Base-by-base conservation (phyloP, 2,113 vertebrate genomes). In the Ciconia stormi region DNA sequence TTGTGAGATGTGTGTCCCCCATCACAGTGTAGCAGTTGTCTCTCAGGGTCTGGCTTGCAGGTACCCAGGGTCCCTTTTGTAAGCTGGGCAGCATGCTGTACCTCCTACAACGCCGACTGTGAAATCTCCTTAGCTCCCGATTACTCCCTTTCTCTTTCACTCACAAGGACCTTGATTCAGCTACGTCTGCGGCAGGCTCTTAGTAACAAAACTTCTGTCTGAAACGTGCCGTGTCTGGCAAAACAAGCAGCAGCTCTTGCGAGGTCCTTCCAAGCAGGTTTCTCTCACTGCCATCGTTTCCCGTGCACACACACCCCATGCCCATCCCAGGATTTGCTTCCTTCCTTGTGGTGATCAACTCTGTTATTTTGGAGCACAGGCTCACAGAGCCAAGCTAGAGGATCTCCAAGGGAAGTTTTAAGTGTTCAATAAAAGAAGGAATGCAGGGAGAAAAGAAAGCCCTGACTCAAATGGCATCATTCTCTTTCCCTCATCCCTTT, bases 361-460 rank as follows among this genome's bases (percentile, higher is more conserved):
- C 27, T 66, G 71, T 71, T 84, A 34, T 76, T 92, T 77, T 44
- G 62, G 81, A 91, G 73, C 49, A 44, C 65, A 53, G 82, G 56
- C 89, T 87, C 52, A 12, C 50, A 47, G 74, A 93, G 49, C 74
- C 70, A 38, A 70, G 81, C 71, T 23, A 91, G 87, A 93, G 71
- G 53, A 95, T 95, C 91, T 90, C 78, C 84, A 88, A 82, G 92
- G 89, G 82, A 95, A 94, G 82, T 90, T 95, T 95, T 82, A 94
- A 86, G 82, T 82, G 67, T 88, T 96, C 95, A 95, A 71, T 96
- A 93, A 88, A 96, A 85, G 96, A 83, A 95, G 91, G 94, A 97
- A 97, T 97, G 94, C 36, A 14, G 71, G 63, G 36, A 80, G 76
- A 77, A 94, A 93, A 88, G 80, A 93, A 96, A 93, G 73, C 44